Evolutionary conservation across 2,888 invertebrate species (phyloP).

Genomic region (Heliconius hortense): DNA sequence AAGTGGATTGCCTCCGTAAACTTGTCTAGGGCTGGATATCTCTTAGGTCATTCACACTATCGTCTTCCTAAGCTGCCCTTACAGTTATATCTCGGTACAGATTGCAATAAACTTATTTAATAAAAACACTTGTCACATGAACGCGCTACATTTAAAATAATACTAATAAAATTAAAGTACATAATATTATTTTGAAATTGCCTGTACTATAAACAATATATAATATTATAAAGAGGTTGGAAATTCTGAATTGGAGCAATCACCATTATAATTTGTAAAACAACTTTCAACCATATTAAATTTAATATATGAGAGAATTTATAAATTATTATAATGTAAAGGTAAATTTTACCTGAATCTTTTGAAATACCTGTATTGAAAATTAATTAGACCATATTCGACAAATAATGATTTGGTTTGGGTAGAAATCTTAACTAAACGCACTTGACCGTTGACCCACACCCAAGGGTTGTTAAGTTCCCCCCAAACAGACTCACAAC

Average conservation of each 20-base stretch:
- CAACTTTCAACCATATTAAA: conserved; percentile 2
- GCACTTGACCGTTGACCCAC: conserved; percentile 40
- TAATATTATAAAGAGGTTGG: background rate
- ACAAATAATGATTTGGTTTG: conserved; percentile 31
- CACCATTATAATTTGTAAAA: background rate
- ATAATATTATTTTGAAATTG: too few relatives aligned
- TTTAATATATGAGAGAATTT: background rate
- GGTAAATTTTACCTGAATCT: conserved; percentile 19
- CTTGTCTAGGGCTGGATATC: conserved; percentile 46
- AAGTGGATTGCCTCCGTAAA: conserved; percentile 37
- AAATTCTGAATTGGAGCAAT: conserved; percentile 5
- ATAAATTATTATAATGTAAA: conserved; percentile 16
- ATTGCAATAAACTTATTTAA: conserved; percentile 30
- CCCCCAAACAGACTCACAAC: conserved; percentile 40
- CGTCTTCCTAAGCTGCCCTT: conserved; percentile 53
- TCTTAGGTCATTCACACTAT: conserved; percentile 70
- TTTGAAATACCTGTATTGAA: conserved; percentile 25
- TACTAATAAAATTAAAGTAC: background rate
- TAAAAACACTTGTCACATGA: background rate
- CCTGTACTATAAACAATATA: too few relatives aligned
- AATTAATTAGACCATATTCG: conserved; percentile 34
- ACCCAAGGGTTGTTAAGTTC: conserved; percentile 36
- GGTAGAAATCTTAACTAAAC: conserved; percentile 32
- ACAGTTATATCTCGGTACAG: conserved; percentile 51
- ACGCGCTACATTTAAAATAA: too few relatives aligned